Evolutionary conservation across 2,888 invertebrate species (phyloP).

Genomic region (Phorcus lineatus): DNA sequence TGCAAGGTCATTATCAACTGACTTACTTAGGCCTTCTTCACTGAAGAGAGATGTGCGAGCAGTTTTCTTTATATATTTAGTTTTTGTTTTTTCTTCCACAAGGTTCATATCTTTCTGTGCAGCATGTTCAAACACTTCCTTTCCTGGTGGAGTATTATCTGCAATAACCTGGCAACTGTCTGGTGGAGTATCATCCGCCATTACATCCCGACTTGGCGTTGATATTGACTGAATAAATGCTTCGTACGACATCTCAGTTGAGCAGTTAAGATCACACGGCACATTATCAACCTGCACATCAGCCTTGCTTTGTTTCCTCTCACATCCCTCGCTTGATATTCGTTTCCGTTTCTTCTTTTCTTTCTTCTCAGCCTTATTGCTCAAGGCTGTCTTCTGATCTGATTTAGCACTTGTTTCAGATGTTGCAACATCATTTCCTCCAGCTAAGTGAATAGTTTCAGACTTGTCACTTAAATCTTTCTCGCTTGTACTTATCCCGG

Average conservation of each 20-base stretch:
- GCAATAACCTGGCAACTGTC: not conserved
- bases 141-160: not conserved
- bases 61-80: not conserved
- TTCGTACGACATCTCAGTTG: not conserved
- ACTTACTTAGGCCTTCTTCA: not conserved
- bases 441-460: not conserved
- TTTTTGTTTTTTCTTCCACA: not conserved
- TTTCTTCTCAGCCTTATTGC: not conserved
- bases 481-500: constrained; percentile 23
- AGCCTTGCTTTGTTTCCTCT: constrained; percentile 36
- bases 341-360: constrained; percentile 41
- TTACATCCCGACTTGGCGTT: not conserved
- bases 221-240: constrained; percentile 26
- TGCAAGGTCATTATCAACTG: constrained; percentile 1
- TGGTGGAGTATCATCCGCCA: not conserved
- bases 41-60: not conserved
- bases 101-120: too few relatives aligned
- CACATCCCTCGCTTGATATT: constrained; percentile 40
- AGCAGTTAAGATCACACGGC: not conserved
- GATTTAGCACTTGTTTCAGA: not conserved
- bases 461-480: constrained; percentile 34
- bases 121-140: not conserved
- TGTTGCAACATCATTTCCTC: not conserved
- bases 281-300: not conserved
- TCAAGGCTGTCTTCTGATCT: not conserved